Evolutionary conservation across 2,888 invertebrate genomes (phyloP).

Genomic region (Phaonia tiefii): DNA sequence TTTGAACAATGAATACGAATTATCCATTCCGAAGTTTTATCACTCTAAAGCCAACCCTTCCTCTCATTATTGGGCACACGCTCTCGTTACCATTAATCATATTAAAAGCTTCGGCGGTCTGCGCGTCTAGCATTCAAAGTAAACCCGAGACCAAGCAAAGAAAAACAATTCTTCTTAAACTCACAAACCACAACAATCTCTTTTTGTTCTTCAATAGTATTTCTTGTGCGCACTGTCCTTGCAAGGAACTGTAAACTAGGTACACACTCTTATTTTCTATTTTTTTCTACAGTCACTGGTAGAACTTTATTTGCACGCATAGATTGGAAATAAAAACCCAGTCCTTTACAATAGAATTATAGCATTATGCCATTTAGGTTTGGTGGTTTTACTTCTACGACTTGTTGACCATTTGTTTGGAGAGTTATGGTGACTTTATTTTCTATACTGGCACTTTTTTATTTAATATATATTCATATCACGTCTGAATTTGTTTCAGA

Average conservation of each 20-base stretch:
- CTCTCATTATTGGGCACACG: slow-evolving; percentile 23
- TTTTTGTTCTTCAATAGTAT: too few relatives aligned
- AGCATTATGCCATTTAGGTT: slow-evolving; percentile 30
- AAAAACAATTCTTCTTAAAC: slow-evolving; percentile 10
- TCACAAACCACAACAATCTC: too few relatives aligned
- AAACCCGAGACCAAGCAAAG: slow-evolving; percentile 29
- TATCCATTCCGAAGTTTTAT: too few relatives aligned
- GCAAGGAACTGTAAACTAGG: background rate
- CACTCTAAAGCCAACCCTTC: too few relatives aligned
- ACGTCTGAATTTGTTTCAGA: slow-evolving; percentile 17
- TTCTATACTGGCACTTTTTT: background rate
- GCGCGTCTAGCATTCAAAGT: slow-evolving; percentile 40
- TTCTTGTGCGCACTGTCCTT: too few relatives aligned
- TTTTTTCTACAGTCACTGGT: too few relatives aligned
- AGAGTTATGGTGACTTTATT: background rate
- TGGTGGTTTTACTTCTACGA: slow-evolving; percentile 9
- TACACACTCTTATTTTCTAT: too few relatives aligned
- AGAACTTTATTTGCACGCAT: too few relatives aligned
- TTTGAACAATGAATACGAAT: too few relatives aligned
- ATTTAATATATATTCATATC: slow-evolving; percentile 27
- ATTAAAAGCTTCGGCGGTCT: slow-evolving; percentile 63
- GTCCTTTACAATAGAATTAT: slow-evolving; percentile 13
- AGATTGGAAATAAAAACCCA: too few relatives aligned
- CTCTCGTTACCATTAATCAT: slow-evolving; percentile 65
- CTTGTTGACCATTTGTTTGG: slow-evolving; percentile 33